Evolutionary conservation across 2,797 vertebrate species (phyloP), one percentile per base, ranked within the genome.

Genomic region (Microctenopoma stevenorrisi): DNA sequence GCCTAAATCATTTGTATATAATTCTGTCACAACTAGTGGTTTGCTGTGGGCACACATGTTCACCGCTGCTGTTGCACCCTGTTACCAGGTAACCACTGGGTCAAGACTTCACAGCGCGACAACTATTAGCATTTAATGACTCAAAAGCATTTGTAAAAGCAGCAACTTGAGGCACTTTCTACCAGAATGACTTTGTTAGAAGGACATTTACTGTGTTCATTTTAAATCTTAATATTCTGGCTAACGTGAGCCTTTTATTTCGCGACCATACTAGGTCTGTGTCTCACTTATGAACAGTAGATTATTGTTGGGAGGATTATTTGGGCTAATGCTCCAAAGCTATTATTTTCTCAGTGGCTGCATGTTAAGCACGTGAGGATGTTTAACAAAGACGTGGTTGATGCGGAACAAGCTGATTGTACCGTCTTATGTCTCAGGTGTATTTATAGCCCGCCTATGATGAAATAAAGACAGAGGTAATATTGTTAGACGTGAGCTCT

Each of bases 81-180:
- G 90, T 90, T 84, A 84, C 90, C 87, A 79, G 86, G 91, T 89
- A 86, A 91, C 90, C 75, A 35, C 42, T 11, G 43, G 53, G 59
- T 44, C 69, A 74, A 56, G 64, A 87, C 81, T 85, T 68, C 43
- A 64, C 67, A 66, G 25, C 72, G 64, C 50, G 15, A 18, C 64
- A 55, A 64, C 68, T 66, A 16, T 43, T 71, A 53, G 61, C 55
- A 40, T 46, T 60, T 42, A 79, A 75, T 81, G 50, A 70, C 47
- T 74, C 35, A 2, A 35, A 47, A 10, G 49, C 11, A 1, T 76
- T 60, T 56, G 48, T 64, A 43, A 71, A 72, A 26, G 52, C 62
- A 18, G 64, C 67, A 74, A 68, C 73, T 67, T 69, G 59, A 44
- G 51, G 26, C 43, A 49, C 46, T 71, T 52, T 6, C 35, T 65